phyloP scores from a whole-genome alignment of 1,140 invertebrate species.

The Thaumetopoea pityocampa region DNA sequence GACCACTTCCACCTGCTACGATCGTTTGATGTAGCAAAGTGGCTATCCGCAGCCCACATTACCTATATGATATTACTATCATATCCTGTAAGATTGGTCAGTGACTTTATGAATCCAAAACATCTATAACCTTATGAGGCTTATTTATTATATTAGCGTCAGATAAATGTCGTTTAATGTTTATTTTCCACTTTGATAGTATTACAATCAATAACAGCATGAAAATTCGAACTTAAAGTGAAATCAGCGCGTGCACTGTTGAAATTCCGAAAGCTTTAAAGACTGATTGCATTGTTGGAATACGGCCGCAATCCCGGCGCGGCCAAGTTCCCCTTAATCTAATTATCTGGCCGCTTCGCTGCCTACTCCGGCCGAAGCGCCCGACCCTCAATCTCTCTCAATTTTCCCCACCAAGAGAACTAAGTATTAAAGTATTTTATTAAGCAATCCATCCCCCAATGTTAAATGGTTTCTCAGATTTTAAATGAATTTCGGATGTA shows the following conservation, averaged over 20 bases:
- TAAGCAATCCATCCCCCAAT: slow-evolving; percentile 31
- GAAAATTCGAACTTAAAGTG: slow-evolving; percentile 21
- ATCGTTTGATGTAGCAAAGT: too few relatives aligned
- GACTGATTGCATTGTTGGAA: slow-evolving; percentile 51
- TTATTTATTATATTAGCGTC: too few relatives aligned
- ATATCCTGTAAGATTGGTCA: too few relatives aligned
- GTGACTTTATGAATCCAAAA: too few relatives aligned
- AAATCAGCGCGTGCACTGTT: slow-evolving; percentile 36
- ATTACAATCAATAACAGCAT: too few relatives aligned
- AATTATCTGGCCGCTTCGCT: slow-evolving; percentile 64
- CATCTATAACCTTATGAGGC: too few relatives aligned
- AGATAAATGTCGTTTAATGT: too few relatives aligned
- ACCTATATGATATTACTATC: too few relatives aligned
- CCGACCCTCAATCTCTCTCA: slow-evolving; percentile 34
- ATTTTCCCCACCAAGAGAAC: slow-evolving; percentile 32
- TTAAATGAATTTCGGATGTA: slow-evolving; percentile 21
- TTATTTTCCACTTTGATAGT: too few relatives aligned
- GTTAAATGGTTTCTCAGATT: slow-evolving; percentile 27
- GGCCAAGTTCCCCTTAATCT: slow-evolving; percentile 61
- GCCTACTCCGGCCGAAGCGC: slow-evolving; percentile 41
- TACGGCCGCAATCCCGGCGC: slow-evolving; percentile 37
- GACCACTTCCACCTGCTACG: too few relatives aligned
- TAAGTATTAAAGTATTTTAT: slow-evolving; percentile 43
- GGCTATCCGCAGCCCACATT: too few relatives aligned
- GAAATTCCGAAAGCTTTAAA: slow-evolving; percentile 50